Evolutionary conservation across 2,113 vertebrate genomes (phyloP), one percentile per base, ranked within the genome.

Genomic region (Tympanuchus pallidicinctus): DNA sequence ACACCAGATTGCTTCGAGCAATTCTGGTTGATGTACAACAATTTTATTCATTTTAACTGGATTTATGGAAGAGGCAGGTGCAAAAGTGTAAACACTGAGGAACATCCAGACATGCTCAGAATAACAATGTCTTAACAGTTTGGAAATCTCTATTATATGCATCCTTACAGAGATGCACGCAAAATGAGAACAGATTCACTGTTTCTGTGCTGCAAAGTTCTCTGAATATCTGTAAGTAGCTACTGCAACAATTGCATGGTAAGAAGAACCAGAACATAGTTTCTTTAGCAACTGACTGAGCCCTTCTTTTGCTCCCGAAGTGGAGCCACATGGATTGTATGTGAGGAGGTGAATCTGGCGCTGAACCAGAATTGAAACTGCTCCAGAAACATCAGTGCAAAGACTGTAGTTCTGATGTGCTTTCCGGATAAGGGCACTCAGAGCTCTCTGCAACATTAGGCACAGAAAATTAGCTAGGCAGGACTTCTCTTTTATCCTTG

Each of bases 31-130:
- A 91, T 75, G 77, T 91, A 84, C 27, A 89, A 52, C 61, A 72
- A 13, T 64, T 93, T 74, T 86, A 64, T 75, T 75, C 6, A 86
- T 78, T 96, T 92, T 64, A 84, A 52, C 52, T 50, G 70, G 57
- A 69, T 77, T 92, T 92, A 82, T 82, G 67, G 86, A 78, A 84
- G 73, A 84, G n/a, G 50, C 83, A 90, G 81, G 38, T 89, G 77
- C 38, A 92, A 84, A 86, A 71, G 56, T 82, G 30, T 78, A 89
- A 90, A 38, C 47, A 27, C 57, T 6, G 11, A 65, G 43, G 56
- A 34, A 64, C 21, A 48, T 52, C 19, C 67, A 57, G 42, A 64
- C 52, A 30, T 72, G 77, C 20, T 82, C 34, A 60, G 91, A 90
- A 93, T 90, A 66, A 2, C 17, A 88, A 80, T 67, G 28, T 64